Conservation (phyloP, 2,113 vertebrate genomes). For the Corynorhinus townsendii region DNA sequence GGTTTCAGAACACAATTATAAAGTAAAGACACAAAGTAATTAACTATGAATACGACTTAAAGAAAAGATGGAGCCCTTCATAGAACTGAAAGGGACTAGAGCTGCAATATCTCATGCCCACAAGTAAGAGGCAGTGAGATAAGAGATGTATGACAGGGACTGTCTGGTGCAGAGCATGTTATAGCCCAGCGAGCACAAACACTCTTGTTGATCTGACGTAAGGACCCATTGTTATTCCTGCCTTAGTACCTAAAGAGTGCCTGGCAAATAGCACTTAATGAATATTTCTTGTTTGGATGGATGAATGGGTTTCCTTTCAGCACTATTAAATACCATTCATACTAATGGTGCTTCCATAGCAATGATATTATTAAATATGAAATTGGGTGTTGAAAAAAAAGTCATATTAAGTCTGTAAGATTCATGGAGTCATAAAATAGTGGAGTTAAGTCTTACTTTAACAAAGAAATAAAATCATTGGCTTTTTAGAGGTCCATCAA, state of each 20-base stretch:
- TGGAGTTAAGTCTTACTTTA: background rate
- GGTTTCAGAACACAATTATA: background rate
- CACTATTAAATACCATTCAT: background rate
- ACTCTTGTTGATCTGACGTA: background rate
- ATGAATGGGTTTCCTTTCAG: background rate
- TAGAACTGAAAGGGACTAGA: background rate
- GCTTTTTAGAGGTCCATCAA: background rate
- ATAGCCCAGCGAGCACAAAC: background rate
- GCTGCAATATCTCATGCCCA: background rate
- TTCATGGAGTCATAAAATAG: background rate
- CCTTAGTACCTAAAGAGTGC: background rate
- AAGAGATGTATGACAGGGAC: background rate
- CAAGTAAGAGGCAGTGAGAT: background rate
- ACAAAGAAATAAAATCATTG: background rate
- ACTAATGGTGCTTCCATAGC: background rate
- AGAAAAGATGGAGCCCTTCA: background rate
- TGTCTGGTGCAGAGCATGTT: too few species aligned
- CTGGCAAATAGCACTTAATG: background rate
- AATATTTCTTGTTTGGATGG: background rate
- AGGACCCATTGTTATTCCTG: background rate
- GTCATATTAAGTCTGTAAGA: background rate
- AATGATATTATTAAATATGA: background rate
- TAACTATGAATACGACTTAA: background rate
- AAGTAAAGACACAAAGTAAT: background rate
- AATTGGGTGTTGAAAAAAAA: background rate